Conservation (phyloP, 2,797 vertebrate genomes). For the Cyprinodon diabolis region DNA sequence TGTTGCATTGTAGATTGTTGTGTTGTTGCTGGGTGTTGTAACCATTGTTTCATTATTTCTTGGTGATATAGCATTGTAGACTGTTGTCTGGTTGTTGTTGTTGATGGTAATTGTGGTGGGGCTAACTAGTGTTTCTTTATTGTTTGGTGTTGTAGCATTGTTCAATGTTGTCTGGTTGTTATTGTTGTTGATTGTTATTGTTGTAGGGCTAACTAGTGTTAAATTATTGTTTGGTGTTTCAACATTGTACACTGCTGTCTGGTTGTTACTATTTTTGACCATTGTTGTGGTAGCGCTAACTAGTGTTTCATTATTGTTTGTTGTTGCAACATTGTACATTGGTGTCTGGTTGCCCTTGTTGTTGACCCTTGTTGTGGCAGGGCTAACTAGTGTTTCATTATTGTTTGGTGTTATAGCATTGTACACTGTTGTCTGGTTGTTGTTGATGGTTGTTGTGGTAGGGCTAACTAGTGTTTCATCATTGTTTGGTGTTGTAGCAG, state of each 20-base stretch:
- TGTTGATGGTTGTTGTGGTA: not conserved
- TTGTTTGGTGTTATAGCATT: not conserved
- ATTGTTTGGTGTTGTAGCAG: not conserved
- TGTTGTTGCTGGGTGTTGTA: not conserved
- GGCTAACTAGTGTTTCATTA: not conserved
- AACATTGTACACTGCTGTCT: not conserved
- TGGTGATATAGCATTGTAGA: not conserved
- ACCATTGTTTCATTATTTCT: not conserved
- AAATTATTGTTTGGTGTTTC: not conserved
- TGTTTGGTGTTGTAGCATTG: not conserved
- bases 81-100: not conserved
- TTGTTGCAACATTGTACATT: not conserved
- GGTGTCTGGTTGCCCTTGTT: no score
- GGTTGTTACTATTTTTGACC: not conserved
- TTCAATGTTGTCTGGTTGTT: not conserved
- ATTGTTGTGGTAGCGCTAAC: not conserved
- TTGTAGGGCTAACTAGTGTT: not conserved
- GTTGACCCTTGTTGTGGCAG: no score
- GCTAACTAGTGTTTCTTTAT: not conserved
- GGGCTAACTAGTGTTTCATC: not conserved
- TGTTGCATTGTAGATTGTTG: conserved; percentile 1
- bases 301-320: not conserved
- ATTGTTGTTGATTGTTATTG: conserved; percentile 2
- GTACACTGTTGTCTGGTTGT: not conserved
- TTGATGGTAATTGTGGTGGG: no score